Base-by-base conservation (phyloP, 2,113 vertebrate genomes). In the Falcunculus frontatus region DNA sequence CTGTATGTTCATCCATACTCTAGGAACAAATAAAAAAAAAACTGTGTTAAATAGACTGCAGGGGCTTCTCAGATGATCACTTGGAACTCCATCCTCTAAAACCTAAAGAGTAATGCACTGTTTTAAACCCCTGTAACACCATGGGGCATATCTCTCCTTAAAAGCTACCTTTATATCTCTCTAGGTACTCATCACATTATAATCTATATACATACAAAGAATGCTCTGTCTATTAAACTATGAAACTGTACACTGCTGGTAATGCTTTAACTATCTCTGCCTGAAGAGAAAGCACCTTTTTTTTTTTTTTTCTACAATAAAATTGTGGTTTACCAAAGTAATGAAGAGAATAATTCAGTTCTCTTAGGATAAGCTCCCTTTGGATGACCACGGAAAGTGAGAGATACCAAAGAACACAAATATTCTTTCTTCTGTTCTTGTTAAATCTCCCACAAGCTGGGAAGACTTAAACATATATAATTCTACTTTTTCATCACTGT, bases 391-490 rank as follows among this genome's bases (percentile, higher is more conserved):
- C 3, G 2, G 21, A 67, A 87, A 37, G 23, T 2, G 4, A 47
- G 18, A 39, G 20, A 55, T 6, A 62, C 1, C 32, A 32, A 91
- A 81, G 25, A 65, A 15, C 9, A 77, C 11, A 39, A 44, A 35
- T 1, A 9, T 35, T 55, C 12, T 16, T 69, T 74, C 23, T 62
- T 77, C 72, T 22, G 17, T 50, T 56, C 59, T 57, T 75, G 15
- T 42, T 46, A 42, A 20, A 44, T 41, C 21, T 69, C 9, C 3
- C 5, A 1, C 9, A 70, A 16, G 18, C 1, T 5, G 5, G 2
- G 18, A 16, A 21, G 13, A 55, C 21, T 50, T 7, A 63, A 50
- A 37, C 30, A 60, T 9, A 39, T 19, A 9, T 30, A 64, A 74
- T 64, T 74, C 18, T 41, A 59, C 6, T 29, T 44, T 20, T 30